These are phyloP conservation scores for Frankliniella intonsa DNA, from an alignment of 2,888 invertebrate genomes.

Conservation along the genomic window DNA sequence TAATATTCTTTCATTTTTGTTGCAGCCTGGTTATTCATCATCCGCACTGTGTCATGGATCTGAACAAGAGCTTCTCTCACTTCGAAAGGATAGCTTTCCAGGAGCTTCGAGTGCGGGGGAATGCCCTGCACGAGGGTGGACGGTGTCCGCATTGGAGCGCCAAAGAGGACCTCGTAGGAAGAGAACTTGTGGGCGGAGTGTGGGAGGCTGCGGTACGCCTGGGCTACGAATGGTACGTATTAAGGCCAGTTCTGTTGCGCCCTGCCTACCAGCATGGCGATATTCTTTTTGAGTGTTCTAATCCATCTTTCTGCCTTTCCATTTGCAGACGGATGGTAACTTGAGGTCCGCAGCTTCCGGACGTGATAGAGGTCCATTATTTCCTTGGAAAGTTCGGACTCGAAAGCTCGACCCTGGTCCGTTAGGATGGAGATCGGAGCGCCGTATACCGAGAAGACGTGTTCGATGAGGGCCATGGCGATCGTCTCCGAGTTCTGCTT, in stretches of 20 bases:
- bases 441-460: constrained; percentile 38
- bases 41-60: background rate
- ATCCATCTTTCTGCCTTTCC: constrained; percentile 38
- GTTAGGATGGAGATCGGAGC: constrained; percentile 37
- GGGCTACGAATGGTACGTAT: background rate
- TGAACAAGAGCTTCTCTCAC: background rate
- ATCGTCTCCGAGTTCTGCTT: constrained; percentile 41
- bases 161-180: background rate
- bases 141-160: background rate
- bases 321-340: constrained; percentile 38
- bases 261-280: background rate
- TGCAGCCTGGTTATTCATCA: background rate
- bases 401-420: constrained; percentile 41
- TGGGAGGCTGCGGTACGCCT: background rate
- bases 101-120: background rate
- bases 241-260: background rate
- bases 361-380: constrained; percentile 38
- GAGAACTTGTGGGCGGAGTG: background rate
- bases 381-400: constrained; percentile 39
- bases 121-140: background rate
- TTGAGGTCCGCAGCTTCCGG: constrained; percentile 38
- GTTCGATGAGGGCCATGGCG: constrained; percentile 38
- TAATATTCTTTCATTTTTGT: background rate
- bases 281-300: no score
- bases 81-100: background rate